These are phyloP conservation scores for Ictidomys tridecemlineatus DNA, from an alignment of 2,113 vertebrate species.

Conservation along the genomic window DNA sequence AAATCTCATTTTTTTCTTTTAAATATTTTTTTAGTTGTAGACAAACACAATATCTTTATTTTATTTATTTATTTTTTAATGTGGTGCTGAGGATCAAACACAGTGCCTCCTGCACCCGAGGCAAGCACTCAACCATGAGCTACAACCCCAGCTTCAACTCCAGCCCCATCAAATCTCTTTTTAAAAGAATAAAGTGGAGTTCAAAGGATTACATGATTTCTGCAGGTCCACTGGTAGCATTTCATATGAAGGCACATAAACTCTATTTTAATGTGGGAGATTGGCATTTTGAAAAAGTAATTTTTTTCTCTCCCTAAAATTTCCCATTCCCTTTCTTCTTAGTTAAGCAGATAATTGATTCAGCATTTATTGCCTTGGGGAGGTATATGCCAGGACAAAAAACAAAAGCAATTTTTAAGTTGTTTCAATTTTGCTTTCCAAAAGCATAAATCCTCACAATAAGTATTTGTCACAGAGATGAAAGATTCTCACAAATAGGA, in stretches of 20 bases:
- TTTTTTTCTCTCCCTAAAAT: constrained; percentile 8
- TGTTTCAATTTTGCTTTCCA: constrained; percentile 57
- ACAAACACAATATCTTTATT: too few species aligned
- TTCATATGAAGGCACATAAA: not conserved
- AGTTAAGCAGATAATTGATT: not conserved
- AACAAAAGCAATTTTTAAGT: not conserved
- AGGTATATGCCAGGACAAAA: constrained; percentile 23
- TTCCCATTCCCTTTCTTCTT: constrained; percentile 37
- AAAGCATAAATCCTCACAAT: constrained; percentile 37
- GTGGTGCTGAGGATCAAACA: too few species aligned
- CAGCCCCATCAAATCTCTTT: too few species aligned
- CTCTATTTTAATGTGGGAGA: not conserved
- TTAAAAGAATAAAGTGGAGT: constrained; percentile 43
- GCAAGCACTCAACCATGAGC: too few species aligned
- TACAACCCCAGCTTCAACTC: too few species aligned
- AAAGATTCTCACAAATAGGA: constrained; percentile 14
- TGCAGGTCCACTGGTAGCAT: not conserved
- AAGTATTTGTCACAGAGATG: constrained; percentile 27
- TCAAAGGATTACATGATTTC: constrained; percentile 24
- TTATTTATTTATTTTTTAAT: too few species aligned
- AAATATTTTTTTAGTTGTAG: too few species aligned
- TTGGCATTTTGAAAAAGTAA: constrained; percentile 5
- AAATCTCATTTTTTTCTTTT: not conserved
- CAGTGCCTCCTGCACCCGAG: too few species aligned
- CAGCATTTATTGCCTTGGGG: not conserved